A percentile compares a stretch with the other conserved stretches of the same genome.
Conservation (phyloP, 2,888 invertebrate genomes). For the Brachynemurus nebulosus region DNA sequence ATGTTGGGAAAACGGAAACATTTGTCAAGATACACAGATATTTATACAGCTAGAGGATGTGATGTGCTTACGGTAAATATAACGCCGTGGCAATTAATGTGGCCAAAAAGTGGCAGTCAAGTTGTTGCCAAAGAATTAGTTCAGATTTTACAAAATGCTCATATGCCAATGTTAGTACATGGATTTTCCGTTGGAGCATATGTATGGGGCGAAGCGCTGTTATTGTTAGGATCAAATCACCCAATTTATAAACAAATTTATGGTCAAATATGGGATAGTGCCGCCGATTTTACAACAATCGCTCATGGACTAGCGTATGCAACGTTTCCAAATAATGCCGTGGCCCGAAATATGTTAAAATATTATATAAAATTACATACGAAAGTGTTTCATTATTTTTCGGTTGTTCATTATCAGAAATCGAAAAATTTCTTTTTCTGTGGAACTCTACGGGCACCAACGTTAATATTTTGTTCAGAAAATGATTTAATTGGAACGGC, state of each 20-base stretch:
- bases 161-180: constrained; percentile 38
- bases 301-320: constrained; percentile 37
- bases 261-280: constrained; percentile 45
- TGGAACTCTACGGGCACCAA: constrained; percentile 1
- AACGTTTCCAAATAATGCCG: constrained; percentile 33
- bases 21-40: constrained; percentile 37
- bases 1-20: constrained; percentile 38
- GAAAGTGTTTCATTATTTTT: neutral
- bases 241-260: constrained; percentile 27
- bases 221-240: constrained; percentile 28
- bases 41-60: constrained; percentile 41
- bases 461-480: constrained; percentile 4
- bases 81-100: constrained; percentile 37
- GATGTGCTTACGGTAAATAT: constrained; percentile 39
- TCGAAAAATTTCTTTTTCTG: neutral
- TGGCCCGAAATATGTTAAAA: constrained; percentile 32
- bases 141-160: constrained; percentile 31
- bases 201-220: constrained; percentile 40
- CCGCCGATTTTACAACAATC: constrained; percentile 38
- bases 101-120: constrained; percentile 37
- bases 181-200: constrained; percentile 47
- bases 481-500: constrained; percentile 6
- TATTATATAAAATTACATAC: constrained; percentile 26
- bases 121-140: constrained; percentile 34
- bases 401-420: constrained; percentile 3